A percentile compares a stretch with the other conserved stretches of the same genome.
phyloP scores from a whole-genome alignment of 2,113 vertebrate species.

The Chrysochloris asiatica region DNA sequence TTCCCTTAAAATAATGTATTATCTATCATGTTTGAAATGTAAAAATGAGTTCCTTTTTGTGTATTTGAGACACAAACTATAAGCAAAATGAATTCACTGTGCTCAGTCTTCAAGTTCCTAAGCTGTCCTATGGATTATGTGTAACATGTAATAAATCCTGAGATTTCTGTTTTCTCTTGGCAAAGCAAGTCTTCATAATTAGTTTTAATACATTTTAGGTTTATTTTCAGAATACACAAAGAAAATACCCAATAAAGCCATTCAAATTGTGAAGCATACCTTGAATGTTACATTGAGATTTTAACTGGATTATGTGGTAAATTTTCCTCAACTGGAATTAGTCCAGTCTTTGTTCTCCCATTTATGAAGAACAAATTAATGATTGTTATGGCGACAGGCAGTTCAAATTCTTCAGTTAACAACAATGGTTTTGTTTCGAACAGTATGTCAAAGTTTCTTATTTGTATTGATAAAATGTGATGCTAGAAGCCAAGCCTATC shows the following conservation, averaged over 20 bases:
- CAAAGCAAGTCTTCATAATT: background rate
- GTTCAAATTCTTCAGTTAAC: conserved; percentile 30
- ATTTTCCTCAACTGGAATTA: background rate
- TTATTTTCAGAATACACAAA: background rate
- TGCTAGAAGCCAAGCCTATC: background rate
- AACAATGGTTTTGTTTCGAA: background rate
- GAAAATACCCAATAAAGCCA: conserved; percentile 33
- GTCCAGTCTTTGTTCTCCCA: background rate
- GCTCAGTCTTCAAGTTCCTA: background rate
- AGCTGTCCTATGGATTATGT: background rate
- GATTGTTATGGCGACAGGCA: background rate
- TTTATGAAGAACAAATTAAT: conserved; percentile 48
- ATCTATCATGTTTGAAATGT: background rate
- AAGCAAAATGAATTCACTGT: background rate
- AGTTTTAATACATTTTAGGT: conserved; percentile 45
- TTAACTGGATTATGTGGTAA: background rate
- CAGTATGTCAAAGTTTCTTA: background rate
- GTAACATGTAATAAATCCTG: conserved; percentile 16
- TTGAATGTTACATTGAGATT: background rate
- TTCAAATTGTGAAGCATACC: background rate
- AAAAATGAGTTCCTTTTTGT: background rate
- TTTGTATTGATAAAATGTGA: conserved; percentile 28
- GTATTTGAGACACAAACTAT: background rate
- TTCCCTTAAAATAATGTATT: background rate
- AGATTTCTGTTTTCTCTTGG: background rate